Evolutionary conservation across 2,888 invertebrate species (phyloP), one percentile per base, ranked within the genome.

Genomic region (Vanessa cardui): DNA sequence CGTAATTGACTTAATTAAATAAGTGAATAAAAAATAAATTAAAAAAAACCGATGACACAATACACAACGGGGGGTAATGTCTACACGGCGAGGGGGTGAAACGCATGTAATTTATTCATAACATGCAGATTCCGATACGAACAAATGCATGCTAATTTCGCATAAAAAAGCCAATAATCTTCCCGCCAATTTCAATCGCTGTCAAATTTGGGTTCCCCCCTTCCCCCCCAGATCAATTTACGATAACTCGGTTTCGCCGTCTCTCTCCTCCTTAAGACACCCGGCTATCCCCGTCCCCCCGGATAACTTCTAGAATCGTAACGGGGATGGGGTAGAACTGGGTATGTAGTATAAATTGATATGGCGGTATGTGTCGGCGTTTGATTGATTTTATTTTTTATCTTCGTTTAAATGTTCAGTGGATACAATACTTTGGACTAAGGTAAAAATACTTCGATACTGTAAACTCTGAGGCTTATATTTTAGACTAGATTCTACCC

Each of bases 151-250:
- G 76, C 79, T 80, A 79, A 85, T 84, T 83, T 75, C 70, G 66
- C 68, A 70, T 76, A 80, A 85, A 84, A 85, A 83, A 81, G 86
- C 87, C 88, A 88, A 88, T 89, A 91, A 91, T 90, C 85, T 90
- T 90, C 88, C 88, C 91, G 91, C 90, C 92, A 92, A 92, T 92
- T 92, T 90, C 89, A 90, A 90, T 92, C 85, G 90, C 90, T 92
- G 92, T 92, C 92, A 92, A 92, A 92, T 92, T 92, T 89, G 89
- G 90, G 76, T 77, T 74, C 81, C 79, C 82, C 83, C 80, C 12
- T 12, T 82, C 81, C 84, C 77, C 78, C 90, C 85, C 88, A 87
- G 92, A 92, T 92, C 92, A 92, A 92, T 92, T 92, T 90, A 88
- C 90, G 90, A 90, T 90, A 90, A 89, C 90, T 89, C 86, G 87